Conservation (phyloP, 1,140 invertebrate genomes). For the Amyelois transitella region DNA sequence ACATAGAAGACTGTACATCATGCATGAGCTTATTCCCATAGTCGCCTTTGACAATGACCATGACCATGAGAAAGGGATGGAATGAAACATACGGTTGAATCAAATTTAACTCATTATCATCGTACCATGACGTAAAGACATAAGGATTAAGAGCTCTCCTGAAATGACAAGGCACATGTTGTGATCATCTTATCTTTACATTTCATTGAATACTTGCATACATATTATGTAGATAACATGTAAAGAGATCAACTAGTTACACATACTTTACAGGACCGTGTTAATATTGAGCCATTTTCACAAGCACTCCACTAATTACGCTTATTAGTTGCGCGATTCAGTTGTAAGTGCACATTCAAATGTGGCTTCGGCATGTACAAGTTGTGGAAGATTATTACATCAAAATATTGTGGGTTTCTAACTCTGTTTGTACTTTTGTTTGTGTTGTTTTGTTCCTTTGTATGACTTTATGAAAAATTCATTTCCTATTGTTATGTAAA, state of each 20-base stretch:
- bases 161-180: background rate
- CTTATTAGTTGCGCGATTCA: conserved; percentile 46
- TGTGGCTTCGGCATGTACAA: conserved; percentile 38
- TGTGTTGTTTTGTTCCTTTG: background rate
- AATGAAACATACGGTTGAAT: no score
- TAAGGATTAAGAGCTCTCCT: background rate
- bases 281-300: conserved; percentile 41
- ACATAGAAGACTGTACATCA: no score
- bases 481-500: background rate
- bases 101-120: no score
- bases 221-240: background rate
- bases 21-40: no score
- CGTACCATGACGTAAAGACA: no score
- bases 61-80: no score
- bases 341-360: conserved; percentile 28
- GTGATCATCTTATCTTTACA: background rate
- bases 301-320: conserved; percentile 39
- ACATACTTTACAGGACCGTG: conserved; percentile 36
- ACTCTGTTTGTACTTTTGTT: conserved; percentile 9
- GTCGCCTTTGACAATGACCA: no score
- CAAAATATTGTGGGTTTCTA: conserved; percentile 43
- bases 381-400: conserved; percentile 48
- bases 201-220: no score
- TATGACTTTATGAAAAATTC: background rate
- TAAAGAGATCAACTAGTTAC: conserved; percentile 9